Evolutionary conservation across 2,797 vertebrate genomes (phyloP).

Genomic region (Protonibea diacanthus): DNA sequence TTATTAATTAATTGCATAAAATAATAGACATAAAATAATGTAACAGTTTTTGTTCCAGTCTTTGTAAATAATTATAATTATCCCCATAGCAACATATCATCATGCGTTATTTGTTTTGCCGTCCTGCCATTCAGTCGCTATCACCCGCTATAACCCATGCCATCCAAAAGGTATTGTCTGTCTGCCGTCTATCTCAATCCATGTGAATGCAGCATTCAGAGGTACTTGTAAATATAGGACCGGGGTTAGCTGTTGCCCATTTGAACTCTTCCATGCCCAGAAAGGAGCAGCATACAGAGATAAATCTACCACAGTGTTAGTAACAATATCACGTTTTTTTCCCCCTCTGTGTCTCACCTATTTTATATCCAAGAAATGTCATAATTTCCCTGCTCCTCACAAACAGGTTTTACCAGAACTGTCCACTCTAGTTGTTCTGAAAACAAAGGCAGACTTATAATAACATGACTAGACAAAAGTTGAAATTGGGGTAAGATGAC

Average conservation of each 20-base stretch:
- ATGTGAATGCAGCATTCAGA: too few species aligned
- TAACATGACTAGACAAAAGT: not conserved
- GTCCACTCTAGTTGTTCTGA: not conserved
- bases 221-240: not conserved
- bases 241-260: not conserved
- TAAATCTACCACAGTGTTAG: not conserved
- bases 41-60: too few species aligned
- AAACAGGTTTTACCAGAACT: constrained; percentile 27
- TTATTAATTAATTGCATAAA: too few species aligned
- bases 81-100: too few species aligned
- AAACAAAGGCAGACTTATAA: constrained; percentile 1
- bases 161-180: too few species aligned
- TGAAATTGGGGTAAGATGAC: constrained; percentile 5
- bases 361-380: not conserved
- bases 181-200: too few species aligned
- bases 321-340: not conserved
- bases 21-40: too few species aligned
- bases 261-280: not conserved
- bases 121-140: too few species aligned
- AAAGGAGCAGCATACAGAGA: not conserved
- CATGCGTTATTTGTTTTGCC: too few species aligned
- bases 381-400: not conserved
- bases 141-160: too few species aligned
- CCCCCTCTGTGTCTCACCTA: not conserved
- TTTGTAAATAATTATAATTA: too few species aligned